Percentiles rank a stretch among this genome's conserved stretches.
Evolutionary conservation across 1,140 invertebrate species (phyloP).

Genomic region (Papilio xuthus): DNA sequence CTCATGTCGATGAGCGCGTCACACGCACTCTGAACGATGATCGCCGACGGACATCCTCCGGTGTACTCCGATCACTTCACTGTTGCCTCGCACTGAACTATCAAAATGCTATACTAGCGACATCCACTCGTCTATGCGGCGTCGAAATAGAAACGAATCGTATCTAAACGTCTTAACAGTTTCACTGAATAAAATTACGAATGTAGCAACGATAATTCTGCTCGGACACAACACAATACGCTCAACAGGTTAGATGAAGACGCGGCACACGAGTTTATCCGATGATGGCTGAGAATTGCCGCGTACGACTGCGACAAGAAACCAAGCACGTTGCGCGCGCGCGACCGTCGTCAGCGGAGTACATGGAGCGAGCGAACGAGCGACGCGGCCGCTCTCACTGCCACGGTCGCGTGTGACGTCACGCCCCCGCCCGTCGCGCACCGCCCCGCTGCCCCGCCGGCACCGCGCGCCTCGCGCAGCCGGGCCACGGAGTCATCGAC

Average conservation of each 20-base stretch:
- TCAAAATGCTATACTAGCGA: slow-evolving; percentile 64
- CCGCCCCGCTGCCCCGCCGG: slow-evolving; percentile 51
- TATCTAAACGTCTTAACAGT: slow-evolving; percentile 61
- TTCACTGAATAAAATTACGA: slow-evolving; percentile 59
- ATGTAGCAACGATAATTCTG: slow-evolving; percentile 52
- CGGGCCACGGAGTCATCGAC: slow-evolving; percentile 70
- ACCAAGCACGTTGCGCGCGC: slow-evolving; percentile 71
- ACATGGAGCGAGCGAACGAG: slow-evolving; percentile 75
- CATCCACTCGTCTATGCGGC: slow-evolving; percentile 68
- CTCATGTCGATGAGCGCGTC: slow-evolving; percentile 83
- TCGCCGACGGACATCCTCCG: slow-evolving; percentile 73
- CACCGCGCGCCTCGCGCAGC: slow-evolving; percentile 51
- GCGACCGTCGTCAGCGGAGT: slow-evolving; percentile 77
- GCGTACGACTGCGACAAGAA: slow-evolving; percentile 59
- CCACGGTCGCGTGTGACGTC: slow-evolving; percentile 80
- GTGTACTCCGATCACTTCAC: slow-evolving; percentile 73
- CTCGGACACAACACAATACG: slow-evolving; percentile 63
- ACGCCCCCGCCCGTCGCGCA: slow-evolving; percentile 55
- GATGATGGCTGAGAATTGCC: slow-evolving; percentile 58
- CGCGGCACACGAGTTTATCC: slow-evolving; percentile 59
- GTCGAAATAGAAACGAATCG: slow-evolving; percentile 68
- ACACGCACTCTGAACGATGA: slow-evolving; percentile 68
- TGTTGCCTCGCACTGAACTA: slow-evolving; percentile 76
- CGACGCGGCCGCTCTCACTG: slow-evolving; percentile 78
- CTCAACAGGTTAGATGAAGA: slow-evolving; percentile 62